Base-by-base conservation (phyloP, 2,888 invertebrate species). In the Acanthopleura granulata region DNA sequence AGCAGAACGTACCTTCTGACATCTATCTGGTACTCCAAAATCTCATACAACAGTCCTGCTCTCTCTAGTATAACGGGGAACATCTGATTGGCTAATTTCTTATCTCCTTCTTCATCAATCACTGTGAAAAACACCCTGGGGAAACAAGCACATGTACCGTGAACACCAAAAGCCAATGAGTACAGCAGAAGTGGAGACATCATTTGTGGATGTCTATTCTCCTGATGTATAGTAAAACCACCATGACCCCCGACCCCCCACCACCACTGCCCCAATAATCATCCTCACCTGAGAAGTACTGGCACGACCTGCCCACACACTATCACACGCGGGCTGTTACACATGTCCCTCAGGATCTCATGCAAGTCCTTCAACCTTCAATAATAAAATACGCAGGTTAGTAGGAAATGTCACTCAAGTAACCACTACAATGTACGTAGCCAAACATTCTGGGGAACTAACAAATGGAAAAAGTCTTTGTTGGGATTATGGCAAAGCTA, bases 11-110 rank as follows among this genome's bases (percentile, higher is more conserved):
- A 86, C 88, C 82, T 86, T 75, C 82, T 84, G 14, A 88, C 79
- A 78, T 88, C 87, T 27, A 73, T 76, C 77, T 86, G 81, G 75
- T 82, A 86, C 29, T 83, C 85, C 30, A 83, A 81, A 57, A 87
- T 83, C 25, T 82, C 81, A 77, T 82, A 88, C 57, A 88, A 76
- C 62, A 87, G 74, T 1, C 82, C 82, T 30, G 84, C 84, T 73
- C 88, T 83, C 75, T 89, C 88, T 72, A 87, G 73, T 11, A 89
- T 74, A 14, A 86, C 87, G n/a, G 87, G 86, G 49, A 89, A 62
- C 57, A 88, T 76, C 40, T 84, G 83, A n/a, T 78, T 77, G 0
- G 80, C 82, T 72, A 89, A 82, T 4, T 82, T 83, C 51, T 77
- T 66, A n/a, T 81, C 82, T 6, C 82, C 84, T 51, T 86, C 85